phyloP scores from a whole-genome alignment of 1,140 invertebrate genomes.

The Oreohelix idahoensis region DNA sequence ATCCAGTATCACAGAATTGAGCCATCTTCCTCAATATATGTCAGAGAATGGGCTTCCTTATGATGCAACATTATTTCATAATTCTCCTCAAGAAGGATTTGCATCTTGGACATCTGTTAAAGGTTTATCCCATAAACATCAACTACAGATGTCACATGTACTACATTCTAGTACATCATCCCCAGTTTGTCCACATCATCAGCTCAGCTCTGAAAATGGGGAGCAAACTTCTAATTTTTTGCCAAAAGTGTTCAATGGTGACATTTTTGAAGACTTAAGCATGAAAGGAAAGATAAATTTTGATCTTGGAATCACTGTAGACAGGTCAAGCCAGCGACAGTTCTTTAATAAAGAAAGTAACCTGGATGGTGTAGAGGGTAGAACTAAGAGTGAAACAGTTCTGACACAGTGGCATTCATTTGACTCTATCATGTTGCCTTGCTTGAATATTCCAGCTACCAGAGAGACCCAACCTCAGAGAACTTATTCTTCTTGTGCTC shows the following conservation, averaged over 20 bases:
- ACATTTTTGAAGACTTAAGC: not conserved
- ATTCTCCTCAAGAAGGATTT: not conserved
- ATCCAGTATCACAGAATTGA: not conserved
- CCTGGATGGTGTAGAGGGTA: not conserved
- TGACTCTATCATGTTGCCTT: not conserved
- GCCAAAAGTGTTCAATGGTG: not conserved
- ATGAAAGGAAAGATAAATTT: not conserved
- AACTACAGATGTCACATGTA: not conserved
- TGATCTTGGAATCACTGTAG: conserved; percentile 14
- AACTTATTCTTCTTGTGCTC: not conserved
- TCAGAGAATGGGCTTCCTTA: not conserved
- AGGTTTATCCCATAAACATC: not conserved
- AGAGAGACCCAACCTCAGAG: not conserved
- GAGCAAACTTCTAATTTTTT: not conserved
- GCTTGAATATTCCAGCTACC: not conserved
- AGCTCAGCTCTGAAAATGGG: not conserved
- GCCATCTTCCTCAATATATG: not conserved
- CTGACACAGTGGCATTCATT: not conserved
- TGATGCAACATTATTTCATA: not conserved
- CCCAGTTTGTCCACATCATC: too few relatives aligned
- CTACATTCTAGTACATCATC: conserved; percentile 12
- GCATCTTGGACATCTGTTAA: not conserved
- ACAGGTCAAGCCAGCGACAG: not conserved
- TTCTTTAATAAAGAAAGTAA: not conserved
- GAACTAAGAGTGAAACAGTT: not conserved